phyloP scores from a whole-genome alignment of 1,140 invertebrate species.

The Rhyacophila brunnea region DNA sequence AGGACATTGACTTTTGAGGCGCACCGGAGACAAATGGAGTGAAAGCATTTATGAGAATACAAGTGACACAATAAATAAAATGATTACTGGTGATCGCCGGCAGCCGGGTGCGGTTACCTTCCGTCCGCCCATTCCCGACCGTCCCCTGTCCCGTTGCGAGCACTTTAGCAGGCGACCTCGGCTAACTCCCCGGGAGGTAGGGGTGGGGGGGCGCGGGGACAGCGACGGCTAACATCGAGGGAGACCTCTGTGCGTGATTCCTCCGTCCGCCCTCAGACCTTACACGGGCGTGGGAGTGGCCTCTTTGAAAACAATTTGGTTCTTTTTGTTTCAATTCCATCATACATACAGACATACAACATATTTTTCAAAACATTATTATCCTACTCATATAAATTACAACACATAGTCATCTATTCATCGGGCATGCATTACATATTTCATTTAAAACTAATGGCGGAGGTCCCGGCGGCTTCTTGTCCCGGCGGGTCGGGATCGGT shows the following conservation, averaged over 20 bases:
- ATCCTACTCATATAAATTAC: constrained; percentile 14
- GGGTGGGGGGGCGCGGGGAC: not conserved
- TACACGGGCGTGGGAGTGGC: constrained; percentile 14
- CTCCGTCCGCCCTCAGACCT: constrained; percentile 17
- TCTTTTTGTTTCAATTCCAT: constrained; percentile 33
- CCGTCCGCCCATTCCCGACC: constrained; percentile 1
- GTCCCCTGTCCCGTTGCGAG: constrained; percentile 4
- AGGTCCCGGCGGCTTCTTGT: not conserved
- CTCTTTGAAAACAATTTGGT: constrained; percentile 31
- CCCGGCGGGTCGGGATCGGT: no score
- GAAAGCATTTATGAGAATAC: constrained; percentile 26
- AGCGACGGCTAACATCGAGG: constrained; percentile 3
- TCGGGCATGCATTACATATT: constrained; percentile 32
- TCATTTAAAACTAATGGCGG: constrained; percentile 12
- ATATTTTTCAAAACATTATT: constrained; percentile 16
- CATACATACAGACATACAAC: constrained; percentile 31
- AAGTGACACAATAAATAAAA: constrained; percentile 37
- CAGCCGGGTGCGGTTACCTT: constrained; percentile 14
- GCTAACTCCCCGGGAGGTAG: no score
- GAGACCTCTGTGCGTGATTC: constrained; percentile 16
- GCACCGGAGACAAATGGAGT: constrained; percentile 23
- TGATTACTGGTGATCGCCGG: constrained; percentile 33
- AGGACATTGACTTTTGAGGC: constrained; percentile 26
- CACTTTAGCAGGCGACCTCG: constrained; percentile 3
- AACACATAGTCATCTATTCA: constrained; percentile 29